A percentile compares a stretch with the other conserved stretches of the same genome.
Evolutionary conservation across 2,888 invertebrate species (phyloP).

Genomic region (Brenthis daphne): DNA sequence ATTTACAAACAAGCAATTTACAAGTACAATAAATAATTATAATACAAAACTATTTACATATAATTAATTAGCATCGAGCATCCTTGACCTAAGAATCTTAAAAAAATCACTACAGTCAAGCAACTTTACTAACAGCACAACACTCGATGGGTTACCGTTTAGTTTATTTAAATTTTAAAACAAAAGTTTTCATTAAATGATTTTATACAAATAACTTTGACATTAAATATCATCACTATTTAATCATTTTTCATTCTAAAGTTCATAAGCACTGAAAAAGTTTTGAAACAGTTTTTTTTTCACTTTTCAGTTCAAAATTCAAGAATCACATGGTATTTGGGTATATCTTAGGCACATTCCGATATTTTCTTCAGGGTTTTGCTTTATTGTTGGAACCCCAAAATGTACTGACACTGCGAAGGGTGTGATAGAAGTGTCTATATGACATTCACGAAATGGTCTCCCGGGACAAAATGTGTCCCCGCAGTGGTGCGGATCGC

Average conservation of each 20-base stretch:
- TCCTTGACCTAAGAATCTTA: too few relatives aligned
- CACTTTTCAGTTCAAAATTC: background rate
- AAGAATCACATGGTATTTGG: constrained; percentile 84
- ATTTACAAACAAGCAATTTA: constrained; percentile 1
- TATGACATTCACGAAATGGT: constrained; percentile 76
- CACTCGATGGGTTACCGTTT: too few relatives aligned
- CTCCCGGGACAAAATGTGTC: constrained; percentile 85
- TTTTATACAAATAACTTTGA: too few relatives aligned
- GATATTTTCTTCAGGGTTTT: constrained; percentile 90
- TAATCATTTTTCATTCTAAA: too few relatives aligned
- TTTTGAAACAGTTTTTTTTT: too few relatives aligned
- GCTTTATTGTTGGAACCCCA: constrained; percentile 85
- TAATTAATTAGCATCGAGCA: too few relatives aligned
- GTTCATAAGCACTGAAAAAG: background rate
- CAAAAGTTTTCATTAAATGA: too few relatives aligned
- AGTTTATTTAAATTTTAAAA: too few relatives aligned
- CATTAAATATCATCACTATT: too few relatives aligned
- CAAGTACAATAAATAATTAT: constrained; percentile 10
- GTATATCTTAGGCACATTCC: constrained; percentile 90
- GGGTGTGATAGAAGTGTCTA: constrained; percentile 89
- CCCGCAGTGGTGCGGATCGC: constrained; percentile 91
- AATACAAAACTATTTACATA: constrained; percentile 8
- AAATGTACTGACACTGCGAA: constrained; percentile 91
- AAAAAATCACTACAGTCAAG: too few relatives aligned
- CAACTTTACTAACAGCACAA: too few relatives aligned